Evolutionary conservation across 2,113 vertebrate genomes (phyloP), one percentile per base, ranked within the genome.

Genomic region (Caretta caretta): DNA sequence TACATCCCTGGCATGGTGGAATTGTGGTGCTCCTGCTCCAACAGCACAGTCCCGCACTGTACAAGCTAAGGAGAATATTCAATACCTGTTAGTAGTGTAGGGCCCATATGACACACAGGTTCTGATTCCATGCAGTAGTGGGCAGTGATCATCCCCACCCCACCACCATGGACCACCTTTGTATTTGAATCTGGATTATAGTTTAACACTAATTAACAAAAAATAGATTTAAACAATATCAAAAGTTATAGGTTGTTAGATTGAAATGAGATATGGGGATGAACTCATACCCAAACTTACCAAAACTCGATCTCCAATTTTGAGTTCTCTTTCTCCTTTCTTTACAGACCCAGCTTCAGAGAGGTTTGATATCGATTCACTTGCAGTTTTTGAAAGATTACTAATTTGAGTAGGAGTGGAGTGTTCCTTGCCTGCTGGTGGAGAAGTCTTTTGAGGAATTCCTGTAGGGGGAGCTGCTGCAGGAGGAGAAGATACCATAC

Each of bases 301-400:
- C 99, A 99, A 93, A 29, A 99, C 99, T 42, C 99, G 97, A 84
- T 99, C 99, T 12, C 99, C 99, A 16, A 99, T 99, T 98, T 99
- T 99, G 93, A 99, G 99, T 92, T 99, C 99, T 76, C 99, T 97
- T 94, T 99, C 99, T 2, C 99, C 99, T 93, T 99, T 99, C 98
- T 99, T 99, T 59, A 99, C 92, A 0, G 99, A 99, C 14, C 99
- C 99, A 0, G 99, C 98, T 97, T 99, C 99, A 0, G 99, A 99
- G 14, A 99, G 99, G 96, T 99, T 99, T 57, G 99, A 99, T 90
- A 99, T 88, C 0, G 99, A 99, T 94, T 99, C 99, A 14, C 99
- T 99, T 95, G 99, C 98, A 46, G 99, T 98, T 93, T 98, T 98
- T 2, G 98, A 98, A 12, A 99, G 99, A 93, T 99, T 99, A 95